Evolutionary conservation across 2,113 vertebrate species (phyloP).

Genomic region (Antennarius striatus): DNA sequence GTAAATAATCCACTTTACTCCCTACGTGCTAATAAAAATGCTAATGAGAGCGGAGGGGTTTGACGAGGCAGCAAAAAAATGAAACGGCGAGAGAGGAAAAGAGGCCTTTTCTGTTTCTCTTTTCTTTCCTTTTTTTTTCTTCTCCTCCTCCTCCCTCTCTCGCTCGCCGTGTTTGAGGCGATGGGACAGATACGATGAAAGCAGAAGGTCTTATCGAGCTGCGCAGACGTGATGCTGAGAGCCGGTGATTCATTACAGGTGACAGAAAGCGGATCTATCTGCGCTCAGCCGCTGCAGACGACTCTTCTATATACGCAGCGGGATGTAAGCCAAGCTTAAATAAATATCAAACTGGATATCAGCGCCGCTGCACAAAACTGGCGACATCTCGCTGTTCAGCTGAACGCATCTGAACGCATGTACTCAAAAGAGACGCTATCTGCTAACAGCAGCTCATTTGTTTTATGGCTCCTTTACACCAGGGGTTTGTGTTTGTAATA

Average conservation of each 20-base stretch:
- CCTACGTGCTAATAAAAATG: conserved; percentile 75
- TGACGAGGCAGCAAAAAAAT: conserved; percentile 32
- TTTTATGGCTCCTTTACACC: conserved; percentile 55
- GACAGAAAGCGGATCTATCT: conserved; percentile 63
- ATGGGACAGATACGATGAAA: conserved; percentile 68
- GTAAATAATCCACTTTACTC: conserved; percentile 66
- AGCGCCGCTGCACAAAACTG: conserved; percentile 26
- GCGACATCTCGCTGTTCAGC: conserved; percentile 32
- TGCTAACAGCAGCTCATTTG: conserved; percentile 48
- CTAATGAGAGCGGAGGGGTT: conserved; percentile 56
- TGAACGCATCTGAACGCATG: conserved; percentile 21
- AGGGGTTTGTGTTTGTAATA: conserved; percentile 50
- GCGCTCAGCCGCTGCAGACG: conserved; percentile 33
- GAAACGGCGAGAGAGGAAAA: conserved; percentile 20
- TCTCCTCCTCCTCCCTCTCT: neutral
- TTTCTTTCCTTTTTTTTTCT: neutral
- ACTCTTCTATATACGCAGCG: conserved; percentile 19
- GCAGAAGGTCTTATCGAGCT: conserved; percentile 70
- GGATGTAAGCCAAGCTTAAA: neutral
- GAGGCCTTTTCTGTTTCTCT: conserved; percentile 3
- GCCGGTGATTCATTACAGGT: conserved; percentile 75
- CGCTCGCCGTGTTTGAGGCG: conserved; percentile 33
- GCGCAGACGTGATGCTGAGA: conserved; percentile 65
- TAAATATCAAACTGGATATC: conserved; percentile 46
- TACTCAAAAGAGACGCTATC: conserved; percentile 41